These are phyloP conservation scores for Tretioscincus oriximinensis DNA, from an alignment of 2,113 vertebrate genomes.

Conservation along the genomic window DNA sequence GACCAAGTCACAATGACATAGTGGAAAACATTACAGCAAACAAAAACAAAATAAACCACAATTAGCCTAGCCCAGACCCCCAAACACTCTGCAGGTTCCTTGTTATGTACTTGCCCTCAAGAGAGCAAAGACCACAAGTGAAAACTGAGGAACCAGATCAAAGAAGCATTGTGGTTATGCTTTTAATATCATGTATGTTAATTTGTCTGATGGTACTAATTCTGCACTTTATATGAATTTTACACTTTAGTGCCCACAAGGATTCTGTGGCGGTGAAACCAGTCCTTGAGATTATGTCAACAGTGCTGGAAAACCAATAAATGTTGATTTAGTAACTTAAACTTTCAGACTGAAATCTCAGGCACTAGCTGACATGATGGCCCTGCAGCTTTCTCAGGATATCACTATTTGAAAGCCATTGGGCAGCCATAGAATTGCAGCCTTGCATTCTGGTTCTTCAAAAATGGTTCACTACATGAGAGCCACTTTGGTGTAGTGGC, in stretches of 20 bases:
- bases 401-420: too few species aligned
- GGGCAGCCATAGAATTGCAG: too few species aligned
- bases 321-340: too few species aligned
- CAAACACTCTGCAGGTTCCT: not conserved
- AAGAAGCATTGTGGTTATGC: not conserved
- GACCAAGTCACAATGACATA: not conserved
- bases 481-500: too few species aligned
- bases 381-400: too few species aligned
- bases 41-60: slow-evolving; percentile 17
- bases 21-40: slow-evolving; percentile 5
- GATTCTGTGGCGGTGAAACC: not conserved
- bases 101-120: slow-evolving; percentile 8
- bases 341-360: too few species aligned
- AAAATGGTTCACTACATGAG: too few species aligned
- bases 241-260: not conserved
- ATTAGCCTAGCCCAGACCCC: not conserved
- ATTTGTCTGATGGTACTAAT: not conserved
- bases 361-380: too few species aligned
- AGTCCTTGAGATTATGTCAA: not conserved
- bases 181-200: not conserved
- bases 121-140: not conserved
- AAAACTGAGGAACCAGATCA: not conserved
- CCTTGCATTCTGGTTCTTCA: too few species aligned
- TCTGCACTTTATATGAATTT: not conserved
- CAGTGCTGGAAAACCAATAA: too few species aligned